These are phyloP conservation scores for Brachionus sp. DNA, from an alignment of 1,140 invertebrate species.

Conservation along the genomic window DNA sequence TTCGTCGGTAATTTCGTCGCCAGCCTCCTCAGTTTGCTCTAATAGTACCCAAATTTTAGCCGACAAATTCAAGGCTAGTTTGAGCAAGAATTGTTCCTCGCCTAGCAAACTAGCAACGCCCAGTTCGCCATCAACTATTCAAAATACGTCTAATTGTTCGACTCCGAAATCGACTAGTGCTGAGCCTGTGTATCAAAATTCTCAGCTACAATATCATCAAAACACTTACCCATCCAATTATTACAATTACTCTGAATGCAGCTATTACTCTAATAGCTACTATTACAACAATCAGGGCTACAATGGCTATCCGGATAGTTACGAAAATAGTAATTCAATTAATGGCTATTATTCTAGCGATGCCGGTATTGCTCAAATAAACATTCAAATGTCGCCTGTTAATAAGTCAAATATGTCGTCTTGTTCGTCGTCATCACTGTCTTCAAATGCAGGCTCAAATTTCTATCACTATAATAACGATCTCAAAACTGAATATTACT, in stretches of 20 bases:
- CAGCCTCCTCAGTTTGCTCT: neutral
- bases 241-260: slow-evolving; percentile 2
- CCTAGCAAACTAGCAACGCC: neutral
- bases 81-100: neutral
- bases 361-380: neutral
- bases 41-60: neutral
- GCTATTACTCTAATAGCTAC: neutral
- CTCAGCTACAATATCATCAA: neutral
- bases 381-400: slow-evolving; percentile 12
- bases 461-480: neutral
- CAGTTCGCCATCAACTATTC: neutral
- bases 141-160: neutral
- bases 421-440: neutral
- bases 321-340: neutral
- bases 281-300: neutral
- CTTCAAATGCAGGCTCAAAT: neutral
- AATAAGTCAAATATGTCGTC: slow-evolving; percentile 15
- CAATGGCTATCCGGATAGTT: neutral
- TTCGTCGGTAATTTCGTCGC: slow-evolving; percentile 17
- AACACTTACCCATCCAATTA: neutral
- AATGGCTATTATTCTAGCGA: neutral
- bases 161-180: neutral
- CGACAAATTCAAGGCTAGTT: neutral
- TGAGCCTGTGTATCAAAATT: neutral
- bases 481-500: neutral